Evolutionary conservation across 2,113 vertebrate genomes (phyloP).

Genomic region (Corvus hawaiiensis): DNA sequence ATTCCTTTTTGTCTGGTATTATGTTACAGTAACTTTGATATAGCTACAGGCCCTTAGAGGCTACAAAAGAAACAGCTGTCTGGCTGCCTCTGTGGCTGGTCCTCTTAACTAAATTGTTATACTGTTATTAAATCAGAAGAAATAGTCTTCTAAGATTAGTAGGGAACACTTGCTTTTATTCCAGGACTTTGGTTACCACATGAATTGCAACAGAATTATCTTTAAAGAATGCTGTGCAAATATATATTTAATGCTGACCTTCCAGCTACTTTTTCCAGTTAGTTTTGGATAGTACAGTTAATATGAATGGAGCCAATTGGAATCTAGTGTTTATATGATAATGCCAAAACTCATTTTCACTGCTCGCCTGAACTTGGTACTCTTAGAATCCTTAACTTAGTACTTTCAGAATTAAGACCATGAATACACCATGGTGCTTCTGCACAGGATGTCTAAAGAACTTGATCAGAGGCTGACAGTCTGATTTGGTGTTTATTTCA

Average conservation of each 20-base stretch:
- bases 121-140: not conserved
- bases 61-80: conserved; percentile 50
- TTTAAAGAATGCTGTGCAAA: not conserved
- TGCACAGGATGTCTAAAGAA: not conserved
- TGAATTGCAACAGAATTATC: not conserved
- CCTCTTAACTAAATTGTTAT: not conserved
- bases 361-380: not conserved
- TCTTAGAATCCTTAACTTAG: not conserved
- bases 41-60: conserved; percentile 5
- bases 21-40: conserved; percentile 68
- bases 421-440: rapidly evolving
- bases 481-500: not conserved
- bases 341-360: not conserved
- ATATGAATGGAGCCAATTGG: not conserved
- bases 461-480: not conserved
- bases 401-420: not conserved
- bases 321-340: not conserved
- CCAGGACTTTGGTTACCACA: not conserved
- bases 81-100: not conserved
- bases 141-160: not conserved
- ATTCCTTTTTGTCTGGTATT: conserved; percentile 67
- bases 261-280: not conserved
- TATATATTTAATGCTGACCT: not conserved
- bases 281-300: not conserved
- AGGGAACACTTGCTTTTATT: not conserved